Percentiles rank a stretch among this genome's conserved stretches.
Conservation (phyloP, 1,140 invertebrate genomes). For the Halyomorpha halys region DNA sequence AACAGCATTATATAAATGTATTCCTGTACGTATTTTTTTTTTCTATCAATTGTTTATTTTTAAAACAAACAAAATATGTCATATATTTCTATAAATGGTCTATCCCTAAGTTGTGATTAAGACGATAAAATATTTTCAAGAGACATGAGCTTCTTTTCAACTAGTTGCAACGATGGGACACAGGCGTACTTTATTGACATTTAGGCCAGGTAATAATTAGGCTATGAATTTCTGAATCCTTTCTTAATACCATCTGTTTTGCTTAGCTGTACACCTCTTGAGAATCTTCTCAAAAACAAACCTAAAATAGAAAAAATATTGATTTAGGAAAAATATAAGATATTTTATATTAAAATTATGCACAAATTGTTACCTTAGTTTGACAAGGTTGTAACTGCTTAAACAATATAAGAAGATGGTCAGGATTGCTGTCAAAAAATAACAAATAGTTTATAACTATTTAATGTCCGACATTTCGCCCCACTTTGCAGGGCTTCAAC, state of each 20-base stretch:
- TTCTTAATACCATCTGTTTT: not conserved
- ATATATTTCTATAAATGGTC: not conserved
- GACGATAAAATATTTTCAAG: not conserved
- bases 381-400: no score
- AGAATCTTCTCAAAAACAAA: slow-evolving; percentile 1
- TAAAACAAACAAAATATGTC: not conserved
- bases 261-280: slow-evolving; percentile 5
- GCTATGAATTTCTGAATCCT: slow-evolving; percentile 12
- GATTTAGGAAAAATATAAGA: no score
- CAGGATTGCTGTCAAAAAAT: no score
- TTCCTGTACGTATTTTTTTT: not conserved
- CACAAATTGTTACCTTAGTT: no score
- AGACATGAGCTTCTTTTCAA: not conserved
- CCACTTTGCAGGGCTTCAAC: no score
- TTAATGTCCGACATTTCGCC: no score
- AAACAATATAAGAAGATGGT: no score
- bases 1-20: not conserved
- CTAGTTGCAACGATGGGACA: not conserved
- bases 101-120: not conserved
- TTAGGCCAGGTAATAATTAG: not conserved
- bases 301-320: not conserved
- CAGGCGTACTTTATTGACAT: not conserved
- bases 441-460: no score
- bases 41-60: not conserved
- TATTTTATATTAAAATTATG: no score